Evolutionary conservation across 2,113 vertebrate species (phyloP), one percentile per base, ranked within the genome.

Genomic region (Mola mola): DNA sequence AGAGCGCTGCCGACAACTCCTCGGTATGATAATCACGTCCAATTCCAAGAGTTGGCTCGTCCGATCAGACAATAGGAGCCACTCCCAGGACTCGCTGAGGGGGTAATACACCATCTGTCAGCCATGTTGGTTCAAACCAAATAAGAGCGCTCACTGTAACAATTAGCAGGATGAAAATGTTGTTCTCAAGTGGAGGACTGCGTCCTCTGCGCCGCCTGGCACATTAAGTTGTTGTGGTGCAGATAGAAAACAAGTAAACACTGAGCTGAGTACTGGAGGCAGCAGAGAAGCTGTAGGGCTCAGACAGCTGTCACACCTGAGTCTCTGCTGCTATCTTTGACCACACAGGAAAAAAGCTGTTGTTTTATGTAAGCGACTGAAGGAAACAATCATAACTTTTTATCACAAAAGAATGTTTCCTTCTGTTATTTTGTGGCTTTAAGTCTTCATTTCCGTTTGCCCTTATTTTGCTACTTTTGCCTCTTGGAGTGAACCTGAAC

Each of bases 61-160:
- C 44, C 50, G 51, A 47, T 67, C 64, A 68, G 64, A 70, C 61
- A 79, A 72, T 75, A 71, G 76, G 69, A 72, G 47, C 52, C 52
- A 65, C 73, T 75, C 66, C 69, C 44, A 41, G 63, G 73, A 76
- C 62, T 57, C 78, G 66, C 75, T 55, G 22, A 73, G 55, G 61
- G 48, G 63, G 38, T 65, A 68, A 84, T 66, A 40, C 20, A 40
- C 84, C 86, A 84, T 83, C 86, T 88, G 86, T 81, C 79, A 58
- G 55, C 64, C 68, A 74, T 61, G 77, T 80, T 68, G 77, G 62
- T 68, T 78, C 52, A 65, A 79, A 80, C 25, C 20, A 57, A 59
- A 66, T 60, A 29, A 76, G 67, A 66, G 81, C 24, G 41, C 69
- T 81, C 60, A 38, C 51, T 31, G 71, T 68, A 68, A 82, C 78